These are phyloP conservation scores for Celastrina argiolus DNA, from an alignment of 2,888 invertebrate genomes.

Conservation along the genomic window DNA sequence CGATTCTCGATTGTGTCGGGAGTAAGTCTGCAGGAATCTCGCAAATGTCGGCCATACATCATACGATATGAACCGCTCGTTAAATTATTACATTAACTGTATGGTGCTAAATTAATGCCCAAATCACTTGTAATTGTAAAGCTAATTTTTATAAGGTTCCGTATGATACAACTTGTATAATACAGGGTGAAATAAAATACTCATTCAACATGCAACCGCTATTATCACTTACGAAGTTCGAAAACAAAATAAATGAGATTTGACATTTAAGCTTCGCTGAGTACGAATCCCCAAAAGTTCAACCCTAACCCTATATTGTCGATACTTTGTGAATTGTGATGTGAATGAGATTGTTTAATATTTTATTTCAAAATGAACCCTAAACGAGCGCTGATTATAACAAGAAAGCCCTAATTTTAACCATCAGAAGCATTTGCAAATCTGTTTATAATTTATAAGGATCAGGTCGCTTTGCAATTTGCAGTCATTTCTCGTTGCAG, in stretches of 20 bases:
- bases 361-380: too few relatives aligned
- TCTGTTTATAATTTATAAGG: conserved; percentile 17
- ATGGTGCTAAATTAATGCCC: neutral
- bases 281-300: too few relatives aligned
- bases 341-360: too few relatives aligned
- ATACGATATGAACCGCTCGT: conserved; percentile 49
- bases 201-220: too few relatives aligned
- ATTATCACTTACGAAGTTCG: too few relatives aligned
- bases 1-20: too few relatives aligned
- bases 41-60: conserved; percentile 39
- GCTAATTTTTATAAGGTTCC: neutral
- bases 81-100: conserved; percentile 45
- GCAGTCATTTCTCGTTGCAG: neutral
- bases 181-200: too few relatives aligned
- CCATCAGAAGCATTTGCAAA: conserved; percentile 11
- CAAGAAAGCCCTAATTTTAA: conserved; percentile 38
- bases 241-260: too few relatives aligned
- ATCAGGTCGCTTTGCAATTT: neutral
- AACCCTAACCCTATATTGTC: too few relatives aligned
- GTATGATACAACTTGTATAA: neutral
- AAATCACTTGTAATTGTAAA: neutral
- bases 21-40: too few relatives aligned
- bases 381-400: conserved; percentile 34
- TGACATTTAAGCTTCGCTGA: too few relatives aligned
- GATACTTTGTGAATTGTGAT: too few relatives aligned